phyloP scores from a whole-genome alignment of 2,888 invertebrate species.

The Agelastica alni region DNA sequence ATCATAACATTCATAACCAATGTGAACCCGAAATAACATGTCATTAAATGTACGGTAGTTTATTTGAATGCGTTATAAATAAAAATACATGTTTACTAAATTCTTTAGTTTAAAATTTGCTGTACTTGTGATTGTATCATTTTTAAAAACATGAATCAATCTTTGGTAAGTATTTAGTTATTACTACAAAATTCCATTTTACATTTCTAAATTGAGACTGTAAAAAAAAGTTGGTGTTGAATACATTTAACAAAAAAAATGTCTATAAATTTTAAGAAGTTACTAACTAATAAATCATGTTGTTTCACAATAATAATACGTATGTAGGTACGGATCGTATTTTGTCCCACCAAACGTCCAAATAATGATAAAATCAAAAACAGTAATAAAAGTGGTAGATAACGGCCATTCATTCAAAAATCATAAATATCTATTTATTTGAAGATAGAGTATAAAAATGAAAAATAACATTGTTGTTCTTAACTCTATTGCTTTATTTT shows the following conservation, averaged over 20 bases:
- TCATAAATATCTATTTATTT: no score
- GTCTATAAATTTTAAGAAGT: neutral
- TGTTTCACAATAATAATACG: no score
- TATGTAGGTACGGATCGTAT: no score
- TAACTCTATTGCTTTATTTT: no score
- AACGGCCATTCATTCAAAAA: no score
- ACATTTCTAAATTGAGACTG: no score
- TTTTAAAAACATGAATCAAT: conserved; percentile 17
- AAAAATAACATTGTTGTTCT: no score
- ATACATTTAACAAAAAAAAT: neutral
- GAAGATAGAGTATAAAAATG: no score
- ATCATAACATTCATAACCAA: conserved; percentile 13
- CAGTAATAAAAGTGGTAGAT: no score
- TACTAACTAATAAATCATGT: neutral
- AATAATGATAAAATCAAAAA: no score
- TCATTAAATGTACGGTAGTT: conserved; percentile 17
- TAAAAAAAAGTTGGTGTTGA: neutral
- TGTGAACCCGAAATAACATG: conserved; percentile 19
- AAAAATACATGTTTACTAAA: conserved; percentile 17
- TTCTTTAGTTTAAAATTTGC: conserved; percentile 6
- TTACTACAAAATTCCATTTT: no score
- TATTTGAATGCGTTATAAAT: conserved; percentile 22
- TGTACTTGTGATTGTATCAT: neutral
- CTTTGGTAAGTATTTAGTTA: conserved; percentile 26
- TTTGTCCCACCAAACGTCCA: no score